phyloP scores from a whole-genome alignment of 2,888 invertebrate species.

The Ashinkailepas kermadecensis region DNA sequence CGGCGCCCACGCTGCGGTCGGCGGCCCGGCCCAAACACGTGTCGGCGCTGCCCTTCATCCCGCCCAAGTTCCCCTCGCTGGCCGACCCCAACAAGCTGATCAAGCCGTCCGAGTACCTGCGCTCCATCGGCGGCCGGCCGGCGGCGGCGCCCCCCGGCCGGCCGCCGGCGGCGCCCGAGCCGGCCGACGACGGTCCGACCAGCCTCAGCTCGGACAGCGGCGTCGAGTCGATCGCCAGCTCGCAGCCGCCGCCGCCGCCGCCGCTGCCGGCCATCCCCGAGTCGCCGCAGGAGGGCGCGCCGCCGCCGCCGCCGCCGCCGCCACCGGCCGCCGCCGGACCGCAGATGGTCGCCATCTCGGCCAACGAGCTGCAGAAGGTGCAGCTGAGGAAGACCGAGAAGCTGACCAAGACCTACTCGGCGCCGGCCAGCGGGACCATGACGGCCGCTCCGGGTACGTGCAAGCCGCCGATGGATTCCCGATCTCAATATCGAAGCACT shows the following conservation, averaged over 20 bases:
- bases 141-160: slow-evolving; percentile 8
- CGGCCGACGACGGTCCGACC: slow-evolving; percentile 25
- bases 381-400: slow-evolving; percentile 67
- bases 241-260: slow-evolving; percentile 26
- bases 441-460: neutral
- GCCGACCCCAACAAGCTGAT: slow-evolving; percentile 61
- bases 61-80: slow-evolving; percentile 72
- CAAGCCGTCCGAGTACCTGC: slow-evolving; percentile 85
- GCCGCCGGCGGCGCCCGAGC: neutral
- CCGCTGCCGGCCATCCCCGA: slow-evolving; percentile 31
- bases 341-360: slow-evolving; percentile 73
- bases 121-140: slow-evolving; percentile 57
- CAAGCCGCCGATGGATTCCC: no score
- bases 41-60: slow-evolving; percentile 79
- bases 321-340: slow-evolving; percentile 17
- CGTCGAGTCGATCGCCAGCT: slow-evolving; percentile 23
- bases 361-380: slow-evolving; percentile 76
- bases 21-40: slow-evolving; percentile 41
- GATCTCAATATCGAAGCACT: no score
- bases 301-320: slow-evolving; percentile 35
- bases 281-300: slow-evolving; percentile 41
- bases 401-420: slow-evolving; percentile 69
- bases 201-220: slow-evolving; percentile 25
- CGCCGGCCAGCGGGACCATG: slow-evolving; percentile 46
- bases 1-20: slow-evolving; percentile 22